Conservation (phyloP, 2,797 vertebrate species). For the Fratercula arctica region DNA sequence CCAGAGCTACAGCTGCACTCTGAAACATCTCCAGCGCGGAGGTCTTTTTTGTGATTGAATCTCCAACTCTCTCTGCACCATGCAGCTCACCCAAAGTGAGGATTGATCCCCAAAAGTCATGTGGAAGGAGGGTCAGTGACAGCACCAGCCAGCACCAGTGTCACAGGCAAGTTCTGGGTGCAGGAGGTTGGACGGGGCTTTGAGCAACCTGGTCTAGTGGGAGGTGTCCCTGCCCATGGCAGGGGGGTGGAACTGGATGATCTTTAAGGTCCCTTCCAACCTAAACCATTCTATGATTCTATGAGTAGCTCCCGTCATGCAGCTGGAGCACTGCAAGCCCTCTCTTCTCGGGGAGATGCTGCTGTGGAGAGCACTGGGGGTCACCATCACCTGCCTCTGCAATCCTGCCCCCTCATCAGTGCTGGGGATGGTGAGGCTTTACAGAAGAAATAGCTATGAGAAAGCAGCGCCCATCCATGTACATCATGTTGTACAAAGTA, state of each 20-base stretch:
- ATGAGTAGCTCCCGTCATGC: accelerated
- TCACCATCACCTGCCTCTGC: background rate
- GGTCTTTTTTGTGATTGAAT: background rate
- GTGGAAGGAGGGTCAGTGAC: accelerated
- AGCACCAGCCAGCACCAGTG: background rate
- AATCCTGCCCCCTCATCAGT: no score
- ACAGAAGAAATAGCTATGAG: background rate
- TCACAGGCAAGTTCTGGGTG: accelerated
- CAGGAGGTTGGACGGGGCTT: no score
- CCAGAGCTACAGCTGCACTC: background rate
- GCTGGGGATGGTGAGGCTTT: background rate
- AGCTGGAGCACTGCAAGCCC: accelerated
- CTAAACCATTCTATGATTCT: no score
- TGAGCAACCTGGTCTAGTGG: no score
- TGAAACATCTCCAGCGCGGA: background rate
- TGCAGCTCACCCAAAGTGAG: background rate
- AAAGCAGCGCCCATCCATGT: background rate
- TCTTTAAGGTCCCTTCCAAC: no score
- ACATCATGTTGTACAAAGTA: background rate
- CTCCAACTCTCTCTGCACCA: background rate
- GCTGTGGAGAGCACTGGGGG: background rate
- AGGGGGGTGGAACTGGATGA: no score
- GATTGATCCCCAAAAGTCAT: background rate
- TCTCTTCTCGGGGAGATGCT: background rate
- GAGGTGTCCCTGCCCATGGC: no score